Evolutionary conservation across 2,888 invertebrate genomes (phyloP), one percentile per base, ranked within the genome.

Genomic region (Laspeyria flexula): DNA sequence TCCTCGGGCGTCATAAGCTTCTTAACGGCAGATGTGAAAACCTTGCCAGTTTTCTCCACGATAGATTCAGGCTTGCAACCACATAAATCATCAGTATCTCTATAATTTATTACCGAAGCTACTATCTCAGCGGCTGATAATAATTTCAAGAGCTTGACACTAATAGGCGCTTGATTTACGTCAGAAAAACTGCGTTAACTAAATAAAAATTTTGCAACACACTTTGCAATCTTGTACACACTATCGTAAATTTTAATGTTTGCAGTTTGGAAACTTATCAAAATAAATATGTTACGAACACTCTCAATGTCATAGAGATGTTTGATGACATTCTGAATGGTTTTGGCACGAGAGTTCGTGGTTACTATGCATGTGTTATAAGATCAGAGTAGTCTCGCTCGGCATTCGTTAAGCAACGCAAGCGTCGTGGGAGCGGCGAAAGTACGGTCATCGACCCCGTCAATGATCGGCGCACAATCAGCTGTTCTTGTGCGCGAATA

Each of bases 31-130:
- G 83, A 86, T 60, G 88, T 90, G 56, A 93, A 82, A 75, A 93
- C 93, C 71, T 88, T 90, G 49, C 93, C 77, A 34, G 92, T 92
- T 81, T 90, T 94, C 80, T 93, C 93, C 82, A 94, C 86, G 69
- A 94, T 85, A 43, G 93, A 93, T 76, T 95, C 95, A 82, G 94
- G 95, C 95, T 95, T 84, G 46, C 29, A 66, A 75, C 39, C 44
- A 67, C 37, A 60, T 49, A 55, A 39, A 49, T 49, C 25, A 12
- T 51, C 13, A 47, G 29, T 53, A 49, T 31, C 10, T 33, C 5
- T 16, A 23, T 31, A 12, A 18, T 29, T 29, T 21, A 13, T 10
- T 11, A 15, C 30, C 1, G 4, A 15, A 13, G 21, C 9, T 38
- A 4, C 3, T 13, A 25, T 16, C 11, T 1, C 3, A 7, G 3